Evolutionary conservation across 1,140 invertebrate species (phyloP).

Genomic region (Diorhabda carinulata): DNA sequence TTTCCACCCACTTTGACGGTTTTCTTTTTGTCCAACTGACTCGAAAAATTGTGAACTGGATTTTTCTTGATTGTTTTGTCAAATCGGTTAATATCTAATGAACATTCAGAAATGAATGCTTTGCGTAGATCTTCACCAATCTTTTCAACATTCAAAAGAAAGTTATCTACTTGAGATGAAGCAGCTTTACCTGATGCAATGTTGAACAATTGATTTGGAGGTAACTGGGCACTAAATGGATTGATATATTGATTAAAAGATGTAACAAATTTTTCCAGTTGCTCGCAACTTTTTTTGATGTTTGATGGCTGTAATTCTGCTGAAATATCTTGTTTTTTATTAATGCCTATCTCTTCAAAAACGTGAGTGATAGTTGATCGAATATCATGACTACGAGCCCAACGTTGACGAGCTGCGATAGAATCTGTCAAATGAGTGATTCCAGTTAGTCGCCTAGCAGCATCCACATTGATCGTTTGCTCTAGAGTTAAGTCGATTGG

Average conservation of each 20-base stretch:
- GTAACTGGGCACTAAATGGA: slow-evolving; percentile 24
- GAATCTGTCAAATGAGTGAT: slow-evolving; percentile 31
- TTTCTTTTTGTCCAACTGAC: too few relatives aligned
- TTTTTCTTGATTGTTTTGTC: too few relatives aligned
- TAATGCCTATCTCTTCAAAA: slow-evolving; percentile 24
- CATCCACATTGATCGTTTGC: too few relatives aligned
- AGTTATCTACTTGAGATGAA: slow-evolving; percentile 3
- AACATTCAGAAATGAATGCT: slow-evolving; percentile 15
- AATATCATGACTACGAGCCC: slow-evolving; percentile 29
- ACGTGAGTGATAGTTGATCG: slow-evolving; percentile 28
- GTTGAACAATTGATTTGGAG: slow-evolving; percentile 29
- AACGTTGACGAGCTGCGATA: slow-evolving; percentile 26
- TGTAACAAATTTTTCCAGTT: slow-evolving; percentile 25
- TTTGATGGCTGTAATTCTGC: slow-evolving; percentile 23
- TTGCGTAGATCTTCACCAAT: slow-evolving; percentile 4
- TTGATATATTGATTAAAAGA: slow-evolving; percentile 27
- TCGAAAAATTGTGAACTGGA: too few relatives aligned
- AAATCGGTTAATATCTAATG: not conserved
- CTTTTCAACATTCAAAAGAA: not conserved
- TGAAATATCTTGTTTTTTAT: not conserved
- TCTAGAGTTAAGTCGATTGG: too few relatives aligned
- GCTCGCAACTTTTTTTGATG: slow-evolving; percentile 28
- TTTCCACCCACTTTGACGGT: slow-evolving; percentile 7
- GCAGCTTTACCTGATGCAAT: slow-evolving; percentile 26
- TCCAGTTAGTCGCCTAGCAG: slow-evolving; percentile 25